phyloP scores from a whole-genome alignment of 1,140 invertebrate genomes.

The Drosophila eugracilis region DNA sequence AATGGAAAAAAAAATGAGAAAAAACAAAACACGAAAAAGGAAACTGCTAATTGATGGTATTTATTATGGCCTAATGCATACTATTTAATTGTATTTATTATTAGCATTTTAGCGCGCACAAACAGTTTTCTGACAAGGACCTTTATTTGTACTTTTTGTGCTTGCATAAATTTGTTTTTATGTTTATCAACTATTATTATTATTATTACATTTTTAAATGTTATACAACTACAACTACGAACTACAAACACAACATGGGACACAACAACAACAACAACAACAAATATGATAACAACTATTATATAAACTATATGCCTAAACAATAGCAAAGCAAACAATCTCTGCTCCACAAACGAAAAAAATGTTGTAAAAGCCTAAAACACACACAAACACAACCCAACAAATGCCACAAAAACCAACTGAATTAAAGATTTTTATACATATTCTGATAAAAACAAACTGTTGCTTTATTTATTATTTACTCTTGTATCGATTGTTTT shows the following conservation, averaged over 20 bases:
- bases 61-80: constrained; percentile 72
- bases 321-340: constrained; percentile 31
- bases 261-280: constrained; percentile 35
- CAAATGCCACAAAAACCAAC: constrained; percentile 68
- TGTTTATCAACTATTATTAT: constrained; percentile 69
- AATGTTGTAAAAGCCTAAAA: constrained; percentile 69
- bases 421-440: constrained; percentile 76
- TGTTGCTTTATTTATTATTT: constrained; percentile 45
- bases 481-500: constrained; percentile 3
- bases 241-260: constrained; percentile 46
- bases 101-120: constrained; percentile 72
- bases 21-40: constrained; percentile 39
- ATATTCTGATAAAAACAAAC: constrained; percentile 54
- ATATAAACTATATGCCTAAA: constrained; percentile 28
- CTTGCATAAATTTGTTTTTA: constrained; percentile 77
- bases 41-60: constrained; percentile 80
- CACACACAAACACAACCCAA: constrained; percentile 43
- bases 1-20: background rate
- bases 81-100: constrained; percentile 80
- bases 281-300: constrained; percentile 25
- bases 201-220: constrained; percentile 78
- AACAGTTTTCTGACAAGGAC: constrained; percentile 41
- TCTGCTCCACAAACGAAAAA: constrained; percentile 39
- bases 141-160: constrained; percentile 67
- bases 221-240: constrained; percentile 60